phyloP scores from a whole-genome alignment of 2,888 invertebrate species.

The Pterostichus niger region DNA sequence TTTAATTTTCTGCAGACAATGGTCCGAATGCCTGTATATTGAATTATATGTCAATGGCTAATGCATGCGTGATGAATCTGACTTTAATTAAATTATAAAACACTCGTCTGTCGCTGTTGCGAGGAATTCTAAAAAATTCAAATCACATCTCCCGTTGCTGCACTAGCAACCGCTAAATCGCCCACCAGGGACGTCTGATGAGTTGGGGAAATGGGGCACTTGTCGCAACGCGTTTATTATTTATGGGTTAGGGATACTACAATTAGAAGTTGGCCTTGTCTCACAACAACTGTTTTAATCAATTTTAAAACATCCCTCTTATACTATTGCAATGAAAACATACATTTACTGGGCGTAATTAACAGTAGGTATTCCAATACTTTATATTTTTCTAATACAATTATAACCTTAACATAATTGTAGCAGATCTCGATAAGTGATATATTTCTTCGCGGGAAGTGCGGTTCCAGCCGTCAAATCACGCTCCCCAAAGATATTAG shows the following conservation, averaged over 20 bases:
- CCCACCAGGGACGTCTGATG: background rate
- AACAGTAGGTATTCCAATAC: too few relatives aligned
- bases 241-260: background rate
- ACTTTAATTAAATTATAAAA: conserved; percentile 54
- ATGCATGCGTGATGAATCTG: conserved; percentile 59
- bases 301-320: conserved; percentile 9
- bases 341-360: too few relatives aligned
- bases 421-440: too few relatives aligned
- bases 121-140: conserved; percentile 45
- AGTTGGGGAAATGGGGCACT: conserved; percentile 8
- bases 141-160: conserved; percentile 37
- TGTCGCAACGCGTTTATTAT: background rate
- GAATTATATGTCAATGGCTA: conserved; percentile 59
- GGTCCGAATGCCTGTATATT: conserved; percentile 34
- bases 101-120: conserved; percentile 12
- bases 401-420: too few relatives aligned
- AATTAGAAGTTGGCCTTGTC: conserved; percentile 23
- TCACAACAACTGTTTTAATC: background rate
- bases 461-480: too few relatives aligned
- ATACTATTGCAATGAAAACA: too few relatives aligned
- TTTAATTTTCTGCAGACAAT: conserved; percentile 56
- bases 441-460: too few relatives aligned
- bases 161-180: conserved; percentile 12
- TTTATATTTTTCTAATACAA: too few relatives aligned
- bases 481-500: too few relatives aligned